Evolutionary conservation across 1,140 invertebrate genomes (phyloP).

Genomic region (Drosophila malerkotliana): DNA sequence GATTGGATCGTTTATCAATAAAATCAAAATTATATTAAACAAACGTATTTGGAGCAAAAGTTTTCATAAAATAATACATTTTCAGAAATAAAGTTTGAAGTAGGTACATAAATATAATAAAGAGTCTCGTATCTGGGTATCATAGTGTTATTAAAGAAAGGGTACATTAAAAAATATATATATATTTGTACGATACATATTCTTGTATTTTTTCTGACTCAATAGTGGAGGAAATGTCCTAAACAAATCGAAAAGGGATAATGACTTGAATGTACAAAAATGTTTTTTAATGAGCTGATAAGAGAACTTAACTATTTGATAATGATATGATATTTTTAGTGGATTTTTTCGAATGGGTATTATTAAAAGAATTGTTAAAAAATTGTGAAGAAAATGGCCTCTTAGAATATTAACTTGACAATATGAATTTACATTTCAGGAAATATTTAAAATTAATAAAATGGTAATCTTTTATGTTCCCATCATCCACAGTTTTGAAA

Average conservation of each 20-base stretch:
- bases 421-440: neutral
- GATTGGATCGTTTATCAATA: conserved; percentile 52
- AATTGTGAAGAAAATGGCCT: neutral
- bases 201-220: conserved; percentile 33
- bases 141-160: conserved; percentile 13
- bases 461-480: neutral
- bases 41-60: conserved; percentile 41
- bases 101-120: conserved; percentile 29
- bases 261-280: conserved; percentile 53
- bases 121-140: conserved; percentile 54
- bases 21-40: conserved; percentile 51
- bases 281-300: conserved; percentile 13
- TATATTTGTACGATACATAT: conserved; percentile 28
- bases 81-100: conserved; percentile 1
- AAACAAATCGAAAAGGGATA: conserved; percentile 3
- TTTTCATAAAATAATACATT: conserved; percentile 30
- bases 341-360: neutral
- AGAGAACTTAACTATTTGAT: neutral
- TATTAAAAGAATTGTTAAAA: neutral
- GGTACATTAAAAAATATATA: conserved; percentile 27
- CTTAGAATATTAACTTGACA: neutral
- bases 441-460: too few species aligned
- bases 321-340: neutral
- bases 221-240: conserved; percentile 5
- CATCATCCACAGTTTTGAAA: neutral